Base-by-base conservation (phyloP, 2,888 invertebrate species). In the Mythimna albipuncta region DNA sequence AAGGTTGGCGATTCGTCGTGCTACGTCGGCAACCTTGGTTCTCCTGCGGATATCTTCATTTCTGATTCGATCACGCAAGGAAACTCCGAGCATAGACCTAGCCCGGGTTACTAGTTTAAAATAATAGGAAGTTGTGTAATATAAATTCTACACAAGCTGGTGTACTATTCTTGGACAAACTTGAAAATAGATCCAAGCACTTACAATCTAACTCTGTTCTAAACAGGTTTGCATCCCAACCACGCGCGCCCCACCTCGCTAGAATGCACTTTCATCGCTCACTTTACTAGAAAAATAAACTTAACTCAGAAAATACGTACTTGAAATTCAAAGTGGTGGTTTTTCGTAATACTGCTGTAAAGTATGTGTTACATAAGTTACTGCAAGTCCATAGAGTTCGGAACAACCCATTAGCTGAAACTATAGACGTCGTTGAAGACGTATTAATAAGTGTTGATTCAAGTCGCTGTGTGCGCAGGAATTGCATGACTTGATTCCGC, bases 321-420 rank as follows among this genome's bases (percentile, higher is more conserved):
- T 68, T 72, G 26, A 71, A 69, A 82, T 72, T 82, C 64, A 50
- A 79, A 78, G 67, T 65, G 41, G 50, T 6, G 54, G 55, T 59
- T 65, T 77, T 64, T 71, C 32, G 41, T 68, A 77, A 77, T 62
- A 82, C 72, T 78, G 79, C 79, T 59, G 79, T 35, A 35, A 57
- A 67, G 13, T 54, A 35, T 38, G 58, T 83, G 50, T 52, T 83
- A 83, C 54, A 67, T 80, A 80, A 80, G 26, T 47, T 63, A 55
- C 79, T 61, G 79, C 79, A 78, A 41, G 13, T 6, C 13, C 41
- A 41, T 7, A 41, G 61, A 61, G 21, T 7, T 7, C 7, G 16
- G 21, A 61, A 58, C 35, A 9, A 1, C 19, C 19, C 38, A 38
- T 41, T 41, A 41, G 41, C 41, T 7, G 10, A 9, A 41, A 10